Conservation (phyloP, 2,113 vertebrate genomes). For the Marmota flaviventris region DNA sequence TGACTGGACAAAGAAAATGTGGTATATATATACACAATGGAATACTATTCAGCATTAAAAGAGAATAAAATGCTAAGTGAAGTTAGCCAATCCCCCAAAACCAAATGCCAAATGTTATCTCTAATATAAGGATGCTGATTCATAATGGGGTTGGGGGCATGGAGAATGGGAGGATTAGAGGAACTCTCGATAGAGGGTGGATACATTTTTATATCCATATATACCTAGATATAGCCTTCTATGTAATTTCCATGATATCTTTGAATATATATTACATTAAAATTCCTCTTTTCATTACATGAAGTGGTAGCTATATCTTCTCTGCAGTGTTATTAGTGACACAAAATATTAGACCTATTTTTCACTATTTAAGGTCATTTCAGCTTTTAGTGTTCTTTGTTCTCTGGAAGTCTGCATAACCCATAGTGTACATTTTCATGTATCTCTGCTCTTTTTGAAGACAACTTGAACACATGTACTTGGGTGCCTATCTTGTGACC, state of each 20-base stretch:
- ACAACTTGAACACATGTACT: background rate
- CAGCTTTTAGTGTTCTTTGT: background rate
- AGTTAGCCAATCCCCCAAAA: too few species aligned
- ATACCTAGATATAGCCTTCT: background rate
- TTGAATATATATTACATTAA: background rate
- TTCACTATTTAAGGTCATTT: background rate
- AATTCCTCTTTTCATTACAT: background rate
- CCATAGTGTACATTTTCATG: background rate
- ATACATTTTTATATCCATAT: background rate
- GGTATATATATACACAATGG: too few species aligned
- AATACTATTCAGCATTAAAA: too few species aligned
- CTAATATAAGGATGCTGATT: too few species aligned
- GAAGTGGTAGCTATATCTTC: background rate
- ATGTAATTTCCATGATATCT: background rate
- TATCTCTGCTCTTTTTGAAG: background rate
- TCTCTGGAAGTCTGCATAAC: background rate
- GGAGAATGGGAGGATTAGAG: too few species aligned
- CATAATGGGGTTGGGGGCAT: too few species aligned
- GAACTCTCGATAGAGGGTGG: background rate
- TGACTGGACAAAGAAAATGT: too few species aligned
- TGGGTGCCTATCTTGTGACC: background rate
- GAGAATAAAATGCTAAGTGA: too few species aligned
- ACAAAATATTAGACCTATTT: background rate
- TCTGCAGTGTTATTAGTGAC: background rate
- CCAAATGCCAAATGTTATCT: too few species aligned